These are phyloP conservation scores for Melanerpes formicivorus DNA, from an alignment of 2,113 vertebrate genomes.

Conservation along the genomic window DNA sequence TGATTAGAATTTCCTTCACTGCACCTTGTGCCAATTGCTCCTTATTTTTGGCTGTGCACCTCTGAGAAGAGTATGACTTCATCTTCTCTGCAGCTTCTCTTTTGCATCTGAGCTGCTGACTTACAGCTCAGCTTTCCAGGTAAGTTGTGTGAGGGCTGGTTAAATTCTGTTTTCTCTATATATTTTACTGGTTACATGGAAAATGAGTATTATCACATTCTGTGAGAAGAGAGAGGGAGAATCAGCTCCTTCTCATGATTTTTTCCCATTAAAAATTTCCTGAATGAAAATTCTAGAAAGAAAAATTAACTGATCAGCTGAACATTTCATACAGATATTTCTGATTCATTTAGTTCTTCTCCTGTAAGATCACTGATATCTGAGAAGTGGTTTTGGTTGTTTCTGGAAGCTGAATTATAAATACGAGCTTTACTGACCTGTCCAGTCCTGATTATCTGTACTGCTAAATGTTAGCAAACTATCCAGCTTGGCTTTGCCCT, in stretches of 20 bases:
- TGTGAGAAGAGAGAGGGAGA: not conserved
- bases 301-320: not conserved
- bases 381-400: not conserved
- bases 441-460: not conserved
- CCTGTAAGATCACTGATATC: not conserved
- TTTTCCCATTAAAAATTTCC: not conserved
- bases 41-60: not conserved
- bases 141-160: not conserved
- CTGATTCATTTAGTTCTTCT: not conserved
- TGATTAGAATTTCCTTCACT: not conserved
- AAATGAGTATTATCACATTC: not conserved
- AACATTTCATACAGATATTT: not conserved
- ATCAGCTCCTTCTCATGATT: not conserved
- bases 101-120: not conserved
- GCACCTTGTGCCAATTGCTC: not conserved
- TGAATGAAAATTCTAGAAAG: not conserved
- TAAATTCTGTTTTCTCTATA: not conserved
- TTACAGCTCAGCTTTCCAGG: not conserved
- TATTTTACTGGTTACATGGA: not conserved
- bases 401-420: not conserved
- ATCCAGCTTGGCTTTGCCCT: not conserved
- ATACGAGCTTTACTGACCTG: not conserved
- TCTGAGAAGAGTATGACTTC: not conserved
- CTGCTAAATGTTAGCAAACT: not conserved
- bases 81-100: not conserved